Conservation (phyloP, 1,140 invertebrate species). For the Cydia amplana region DNA sequence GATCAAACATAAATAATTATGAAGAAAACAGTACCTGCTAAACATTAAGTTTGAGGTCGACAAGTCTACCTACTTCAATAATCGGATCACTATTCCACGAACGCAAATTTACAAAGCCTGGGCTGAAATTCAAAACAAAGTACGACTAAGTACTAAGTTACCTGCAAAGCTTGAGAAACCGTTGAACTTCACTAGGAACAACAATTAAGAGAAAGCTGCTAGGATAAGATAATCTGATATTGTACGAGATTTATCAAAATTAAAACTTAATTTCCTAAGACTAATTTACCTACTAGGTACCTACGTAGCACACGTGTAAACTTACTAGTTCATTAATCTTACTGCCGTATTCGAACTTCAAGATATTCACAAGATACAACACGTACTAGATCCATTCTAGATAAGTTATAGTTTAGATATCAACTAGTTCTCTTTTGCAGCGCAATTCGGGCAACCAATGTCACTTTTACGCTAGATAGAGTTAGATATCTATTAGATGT, state of each 20-base stretch:
- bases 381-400: too few relatives aligned
- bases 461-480: too few relatives aligned
- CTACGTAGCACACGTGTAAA: too few relatives aligned
- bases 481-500: too few relatives aligned
- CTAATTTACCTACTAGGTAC: too few relatives aligned
- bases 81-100: not conserved
- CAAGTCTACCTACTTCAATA: not conserved
- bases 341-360: too few relatives aligned
- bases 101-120: not conserved
- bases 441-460: too few relatives aligned
- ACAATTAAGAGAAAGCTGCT: not conserved
- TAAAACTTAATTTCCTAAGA: not conserved
- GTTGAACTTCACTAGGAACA: not conserved
- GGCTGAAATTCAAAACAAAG: not conserved
- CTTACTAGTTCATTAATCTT: too few relatives aligned
- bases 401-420: too few relatives aligned
- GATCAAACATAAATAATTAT: too few relatives aligned
- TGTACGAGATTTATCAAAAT: constrained; percentile 3
- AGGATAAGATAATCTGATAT: not conserved
- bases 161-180: not conserved
- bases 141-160: not conserved
- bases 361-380: too few relatives aligned
- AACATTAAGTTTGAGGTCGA: not conserved
- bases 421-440: too few relatives aligned
- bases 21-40: not conserved